phyloP scores from a whole-genome alignment of 2,113 vertebrate genomes.

The Hydrolagus affinis region DNA sequence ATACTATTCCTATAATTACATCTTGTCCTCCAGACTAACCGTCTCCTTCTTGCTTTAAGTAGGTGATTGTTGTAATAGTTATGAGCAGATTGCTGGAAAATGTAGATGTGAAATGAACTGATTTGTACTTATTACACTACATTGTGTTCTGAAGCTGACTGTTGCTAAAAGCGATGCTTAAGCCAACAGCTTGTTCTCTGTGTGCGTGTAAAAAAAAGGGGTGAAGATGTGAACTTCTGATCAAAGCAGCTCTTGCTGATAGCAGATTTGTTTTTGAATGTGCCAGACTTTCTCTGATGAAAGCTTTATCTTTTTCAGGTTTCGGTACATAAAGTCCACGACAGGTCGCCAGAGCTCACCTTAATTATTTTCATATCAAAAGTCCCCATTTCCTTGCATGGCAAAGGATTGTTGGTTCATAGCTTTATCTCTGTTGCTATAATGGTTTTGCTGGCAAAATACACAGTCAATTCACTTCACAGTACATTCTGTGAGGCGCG shows the following conservation, averaged over 20 bases:
- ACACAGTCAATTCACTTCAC: too few relatives aligned
- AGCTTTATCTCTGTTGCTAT: too few relatives aligned
- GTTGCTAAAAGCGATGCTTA: neutral
- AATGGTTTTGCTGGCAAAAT: too few relatives aligned
- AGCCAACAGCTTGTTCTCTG: neutral
- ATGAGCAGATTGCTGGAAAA: neutral
- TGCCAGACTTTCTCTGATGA: neutral
- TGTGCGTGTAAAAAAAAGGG: too few relatives aligned
- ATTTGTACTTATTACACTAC: neutral
- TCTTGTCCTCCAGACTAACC: neutral
- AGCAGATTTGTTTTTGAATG: neutral
- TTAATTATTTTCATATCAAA: constrained; percentile 17
- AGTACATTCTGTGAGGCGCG: too few relatives aligned
- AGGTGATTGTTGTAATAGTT: neutral
- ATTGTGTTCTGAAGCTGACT: neutral
- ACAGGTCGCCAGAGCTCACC: neutral
- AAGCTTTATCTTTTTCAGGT: constrained; percentile 17
- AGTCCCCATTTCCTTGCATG: neutral
- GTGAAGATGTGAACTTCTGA: neutral
- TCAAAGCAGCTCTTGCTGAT: neutral
- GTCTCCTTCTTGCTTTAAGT: neutral
- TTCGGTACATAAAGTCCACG: neutral
- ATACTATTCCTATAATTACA: too few relatives aligned
- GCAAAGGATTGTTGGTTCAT: constrained; percentile 18
- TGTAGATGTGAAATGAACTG: neutral